Evolutionary conservation across 2,888 invertebrate genomes (phyloP).

Genomic region (Cistogaster globosa): DNA sequence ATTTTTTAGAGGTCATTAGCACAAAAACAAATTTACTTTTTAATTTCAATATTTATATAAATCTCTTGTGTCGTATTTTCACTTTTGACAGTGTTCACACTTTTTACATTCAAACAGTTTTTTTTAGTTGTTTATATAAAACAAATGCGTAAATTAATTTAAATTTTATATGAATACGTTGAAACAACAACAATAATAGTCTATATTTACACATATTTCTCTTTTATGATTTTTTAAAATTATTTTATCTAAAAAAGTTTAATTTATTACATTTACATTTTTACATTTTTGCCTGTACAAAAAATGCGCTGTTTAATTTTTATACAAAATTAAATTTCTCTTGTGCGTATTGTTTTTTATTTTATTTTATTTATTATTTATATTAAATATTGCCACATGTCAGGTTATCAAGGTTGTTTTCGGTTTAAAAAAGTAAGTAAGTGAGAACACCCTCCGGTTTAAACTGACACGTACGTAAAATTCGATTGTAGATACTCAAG

Average conservation of each 20-base stretch:
- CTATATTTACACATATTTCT: too few species aligned
- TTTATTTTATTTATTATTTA: neutral
- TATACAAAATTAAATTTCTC: neutral
- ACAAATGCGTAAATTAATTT: neutral
- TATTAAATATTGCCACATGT: neutral
- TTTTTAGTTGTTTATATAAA: neutral
- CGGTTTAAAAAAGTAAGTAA: too few species aligned
- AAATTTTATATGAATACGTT: neutral
- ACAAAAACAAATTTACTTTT: neutral
- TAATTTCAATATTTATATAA: neutral
- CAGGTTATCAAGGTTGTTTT: too few species aligned
- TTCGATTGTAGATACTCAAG: too few species aligned
- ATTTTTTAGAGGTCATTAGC: neutral
- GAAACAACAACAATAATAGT: neutral
- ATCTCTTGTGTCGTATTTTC: too few species aligned
- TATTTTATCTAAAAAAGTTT: neutral
- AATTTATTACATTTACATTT: neutral
- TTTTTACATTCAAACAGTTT: too few species aligned
- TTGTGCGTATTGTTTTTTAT: neutral
- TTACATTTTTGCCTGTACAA: neutral
- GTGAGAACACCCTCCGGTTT: too few species aligned
- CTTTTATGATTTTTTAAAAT: neutral
- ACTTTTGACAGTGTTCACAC: too few species aligned
- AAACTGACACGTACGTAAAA: too few species aligned
- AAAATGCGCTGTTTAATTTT: neutral